phyloP scores from a whole-genome alignment of 2,888 invertebrate genomes.

The Drosophila robusta region DNA sequence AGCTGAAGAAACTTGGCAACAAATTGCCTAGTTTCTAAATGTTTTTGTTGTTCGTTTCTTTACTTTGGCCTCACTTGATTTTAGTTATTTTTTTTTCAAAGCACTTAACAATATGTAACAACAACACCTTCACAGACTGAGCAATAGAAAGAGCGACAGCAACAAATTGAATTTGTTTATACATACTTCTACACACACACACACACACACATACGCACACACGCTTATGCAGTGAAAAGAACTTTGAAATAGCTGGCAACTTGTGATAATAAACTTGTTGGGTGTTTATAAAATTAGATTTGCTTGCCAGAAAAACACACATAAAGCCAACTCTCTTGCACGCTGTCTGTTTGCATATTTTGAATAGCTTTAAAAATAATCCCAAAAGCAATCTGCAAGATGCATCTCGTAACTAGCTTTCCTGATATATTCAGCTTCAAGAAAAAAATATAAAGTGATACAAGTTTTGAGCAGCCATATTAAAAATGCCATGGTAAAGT shows the following conservation, averaged over 20 bases:
- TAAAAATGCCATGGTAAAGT: conserved; percentile 52
- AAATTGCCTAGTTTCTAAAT: conserved; percentile 1
- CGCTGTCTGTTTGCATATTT: conserved; percentile 26
- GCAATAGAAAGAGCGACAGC: conserved; percentile 47
- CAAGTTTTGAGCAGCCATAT: conserved; percentile 41
- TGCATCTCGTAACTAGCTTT: conserved; percentile 30
- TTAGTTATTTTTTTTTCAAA: conserved; percentile 14
- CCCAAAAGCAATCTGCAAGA: conserved; percentile 32
- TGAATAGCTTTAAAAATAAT: conserved; percentile 35
- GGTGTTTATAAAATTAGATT: conserved; percentile 35
- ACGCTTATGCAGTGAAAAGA: conserved; percentile 5
- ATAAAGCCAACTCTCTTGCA: conserved; percentile 7
- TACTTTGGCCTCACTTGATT: neutral
- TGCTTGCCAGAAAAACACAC: conserved; percentile 7
- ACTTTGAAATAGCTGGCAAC: conserved; percentile 44
- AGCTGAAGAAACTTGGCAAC: conserved; percentile 2
- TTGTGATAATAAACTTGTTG: conserved; percentile 18
- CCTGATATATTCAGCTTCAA: conserved; percentile 14
- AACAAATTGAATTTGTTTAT: conserved; percentile 73
- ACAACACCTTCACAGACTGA: conserved; percentile 16
- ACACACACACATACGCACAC: conserved; percentile 15
- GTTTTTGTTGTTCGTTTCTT: conserved; percentile 7
- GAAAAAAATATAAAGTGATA: conserved; percentile 4
- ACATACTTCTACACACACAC: conserved; percentile 30
- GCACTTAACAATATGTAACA: conserved; percentile 31